Base-by-base conservation (phyloP, 2,113 vertebrate species). In the Corydoras sp. region DNA sequence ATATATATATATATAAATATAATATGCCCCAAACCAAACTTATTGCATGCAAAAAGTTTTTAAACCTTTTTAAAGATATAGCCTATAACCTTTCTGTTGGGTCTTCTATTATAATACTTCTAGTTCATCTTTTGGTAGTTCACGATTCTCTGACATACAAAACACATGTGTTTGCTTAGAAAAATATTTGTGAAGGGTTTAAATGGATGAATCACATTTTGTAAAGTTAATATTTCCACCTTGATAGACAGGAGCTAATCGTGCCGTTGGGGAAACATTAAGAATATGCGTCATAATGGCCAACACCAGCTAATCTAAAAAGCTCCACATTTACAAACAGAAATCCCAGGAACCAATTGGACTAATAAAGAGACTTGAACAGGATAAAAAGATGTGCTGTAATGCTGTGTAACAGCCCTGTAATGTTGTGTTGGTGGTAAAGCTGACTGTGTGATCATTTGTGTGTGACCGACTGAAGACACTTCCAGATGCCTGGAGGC, bases 281-380 rank as follows among this genome's bases (percentile, higher is more conserved):
- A 80, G 83, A 80, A 85, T 86, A 84, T 80, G 83, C 86, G 86
- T 85, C 87, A 81, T 85, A 77, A 78, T 86, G 83, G 84, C 85
- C 86, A 85, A 89, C 87, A 81, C 73, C 30, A 84, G 85, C 88
- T 90, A 89, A 90, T 91, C 88, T 90, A 83, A 90, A 89, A 87
- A 80, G 78, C 86, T 89, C 86, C 85, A 83, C 87, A 88, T 89
- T 89, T 90, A 89, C 88, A 88, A 90, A 91, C 88, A 87, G 86
- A 91, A 90, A 89, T 89, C 89, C 88, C 84, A 85, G 86, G 84
- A 89, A 89, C 89, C 89, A 89, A 87, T 90, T 91, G 88, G 88
- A 88, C 89, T 89, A 89, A 88, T 91, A 86, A 86, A 88, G 87
- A 83, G 86, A 88, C 85, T 89, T 88, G 85, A 90, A 88, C 89